Percentiles rank a stretch among this genome's conserved stretches.
phyloP scores from a whole-genome alignment of 2,797 vertebrate species.

The Gymnocypris eckloni region DNA sequence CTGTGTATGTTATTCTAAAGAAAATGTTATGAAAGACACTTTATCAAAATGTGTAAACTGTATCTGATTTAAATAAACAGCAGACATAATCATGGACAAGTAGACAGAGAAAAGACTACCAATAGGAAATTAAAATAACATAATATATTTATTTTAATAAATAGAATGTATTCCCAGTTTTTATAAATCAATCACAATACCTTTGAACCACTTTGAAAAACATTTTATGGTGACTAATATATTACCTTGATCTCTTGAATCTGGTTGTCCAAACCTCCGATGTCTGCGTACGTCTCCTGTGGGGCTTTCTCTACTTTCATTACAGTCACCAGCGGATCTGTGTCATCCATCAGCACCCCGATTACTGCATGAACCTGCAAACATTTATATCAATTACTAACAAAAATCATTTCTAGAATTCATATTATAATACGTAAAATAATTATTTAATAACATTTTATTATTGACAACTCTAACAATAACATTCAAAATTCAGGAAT shows the following conservation, averaged over 20 bases:
- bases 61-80: not conserved
- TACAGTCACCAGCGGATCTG: conserved; percentile 95
- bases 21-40: not conserved
- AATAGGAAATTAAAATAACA: too few species aligned
- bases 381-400: not conserved
- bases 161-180: not conserved
- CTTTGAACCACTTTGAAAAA: not conserved
- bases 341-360: conserved; percentile 97
- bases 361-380: conserved; percentile 94
- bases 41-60: not conserved
- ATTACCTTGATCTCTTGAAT: conserved; percentile 98
- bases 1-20: not conserved
- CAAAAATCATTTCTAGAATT: not conserved
- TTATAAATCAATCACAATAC: not conserved
- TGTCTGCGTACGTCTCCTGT: conserved; percentile 96
- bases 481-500: not conserved
- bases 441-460: not conserved
- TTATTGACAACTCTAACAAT: not conserved
- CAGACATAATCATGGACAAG: not conserved
- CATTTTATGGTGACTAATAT: not conserved
- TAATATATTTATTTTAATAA: not conserved
- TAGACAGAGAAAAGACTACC: not conserved
- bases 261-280: conserved; percentile 95
- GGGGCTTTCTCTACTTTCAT: conserved; percentile 99
- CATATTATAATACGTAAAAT: not conserved